phyloP scores from a whole-genome alignment of 2,113 vertebrate species.

The Pleuronectes platessa region DNA sequence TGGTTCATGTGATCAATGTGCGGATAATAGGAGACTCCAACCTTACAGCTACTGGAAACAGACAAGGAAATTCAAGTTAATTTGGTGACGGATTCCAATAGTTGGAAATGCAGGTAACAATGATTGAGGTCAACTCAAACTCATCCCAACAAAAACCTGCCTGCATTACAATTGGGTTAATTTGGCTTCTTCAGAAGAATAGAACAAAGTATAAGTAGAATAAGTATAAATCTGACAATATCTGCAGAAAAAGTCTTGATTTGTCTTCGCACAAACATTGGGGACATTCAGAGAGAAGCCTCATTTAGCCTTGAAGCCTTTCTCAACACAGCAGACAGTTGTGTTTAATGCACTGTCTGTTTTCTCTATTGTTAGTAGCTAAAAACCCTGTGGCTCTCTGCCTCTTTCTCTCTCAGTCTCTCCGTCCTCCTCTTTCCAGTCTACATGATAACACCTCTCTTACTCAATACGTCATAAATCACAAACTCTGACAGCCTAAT shows the following conservation, averaged over 20 bases:
- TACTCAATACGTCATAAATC: constrained; percentile 83
- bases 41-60: constrained; percentile 7
- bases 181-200: not conserved
- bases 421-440: constrained; percentile 36
- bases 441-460: constrained; percentile 73
- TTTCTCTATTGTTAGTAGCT: constrained; percentile 68
- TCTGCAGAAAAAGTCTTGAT: constrained; percentile 5
- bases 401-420: constrained; percentile 15
- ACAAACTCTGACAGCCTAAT: constrained; percentile 81
- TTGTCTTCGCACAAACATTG: constrained; percentile 42
- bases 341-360: constrained; percentile 47
- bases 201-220: constrained; percentile 2
- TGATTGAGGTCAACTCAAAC: not conserved
- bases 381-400: constrained; percentile 65
- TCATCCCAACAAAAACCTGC: not conserved
- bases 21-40: not conserved
- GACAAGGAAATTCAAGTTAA: not conserved
- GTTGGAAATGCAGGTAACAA: not conserved
- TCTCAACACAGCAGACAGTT: constrained; percentile 41
- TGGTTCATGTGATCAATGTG: constrained; percentile 18
- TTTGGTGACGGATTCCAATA: not conserved
- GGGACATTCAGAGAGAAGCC: constrained; percentile 8
- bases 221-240: not conserved
- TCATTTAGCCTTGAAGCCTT: constrained; percentile 37
- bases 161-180: not conserved